Base-by-base conservation (phyloP, 1,140 invertebrate genomes). In the Aphelinus certus region DNA sequence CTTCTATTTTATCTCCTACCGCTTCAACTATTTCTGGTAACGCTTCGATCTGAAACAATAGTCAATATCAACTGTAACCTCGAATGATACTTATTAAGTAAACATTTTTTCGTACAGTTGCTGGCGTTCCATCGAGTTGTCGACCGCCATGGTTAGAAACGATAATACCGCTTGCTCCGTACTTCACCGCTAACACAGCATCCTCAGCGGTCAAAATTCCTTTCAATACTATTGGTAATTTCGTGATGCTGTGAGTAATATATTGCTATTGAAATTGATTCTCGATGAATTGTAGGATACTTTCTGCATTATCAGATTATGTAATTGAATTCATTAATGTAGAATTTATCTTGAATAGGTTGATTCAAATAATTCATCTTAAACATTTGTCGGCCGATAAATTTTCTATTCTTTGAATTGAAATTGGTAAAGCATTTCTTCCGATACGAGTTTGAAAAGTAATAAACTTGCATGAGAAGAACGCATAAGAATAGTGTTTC, bases 91-190 rank as follows among this genome's bases (percentile, higher is more conserved):
- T 6, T 9, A 60, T 6, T 7, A 60, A 60, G 26, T 60, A 9
- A 26, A 26, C 26, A 26, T 26, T 26, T 26, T 26, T 26, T 26
- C 26, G 7, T 89, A 96, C 95, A 57, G 95, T 91, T 49, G 96
- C 91, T 9, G 93, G 93, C 47, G 93, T 92, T n/a, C 92, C 91
- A 83, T 98, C 96, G 26, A 97, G 86, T 89, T 98, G 96, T 69
- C 96, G 89, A 0, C 92, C 96, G 1, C 96, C 96, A 86, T 98
- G 96, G 87, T 97, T 97, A 0, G 96, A 98, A 10, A 98, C 96
- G 4, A 96, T 88, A 60, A 98, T 92, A 1, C 89, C 97, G 10
- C 89, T 84, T 62, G 91, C 94, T 7, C 95, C 95, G 63, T 91
- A 86, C 80, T 96, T 87, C 0, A 92, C 86, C 1, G 93, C 96